phyloP scores from a whole-genome alignment of 2,113 vertebrate species.

The Ailurus styani region DNA sequence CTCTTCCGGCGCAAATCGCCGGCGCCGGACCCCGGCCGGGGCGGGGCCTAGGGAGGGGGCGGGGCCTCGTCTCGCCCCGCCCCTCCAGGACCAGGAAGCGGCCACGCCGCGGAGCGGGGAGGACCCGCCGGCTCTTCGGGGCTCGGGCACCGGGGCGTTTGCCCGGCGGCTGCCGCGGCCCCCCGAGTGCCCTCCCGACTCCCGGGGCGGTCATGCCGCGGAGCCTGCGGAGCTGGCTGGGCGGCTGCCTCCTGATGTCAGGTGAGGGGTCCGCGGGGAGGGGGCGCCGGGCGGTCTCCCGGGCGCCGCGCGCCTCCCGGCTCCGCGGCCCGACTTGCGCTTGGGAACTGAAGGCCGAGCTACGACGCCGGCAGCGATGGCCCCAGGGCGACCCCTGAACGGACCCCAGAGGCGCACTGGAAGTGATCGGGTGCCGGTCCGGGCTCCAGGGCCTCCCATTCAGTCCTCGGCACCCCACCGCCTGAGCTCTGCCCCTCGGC shows the following conservation, averaged over 20 bases:
- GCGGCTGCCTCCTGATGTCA: slow-evolving; percentile 57
- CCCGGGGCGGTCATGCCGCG: slow-evolving; percentile 19
- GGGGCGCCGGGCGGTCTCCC: too few species aligned
- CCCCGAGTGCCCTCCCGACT: neutral
- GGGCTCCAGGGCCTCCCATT: neutral
- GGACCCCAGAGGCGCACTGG: neutral
- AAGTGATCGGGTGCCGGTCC: neutral
- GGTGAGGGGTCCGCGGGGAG: slow-evolving; percentile 45
- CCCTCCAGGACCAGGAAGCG: slow-evolving; percentile 29
- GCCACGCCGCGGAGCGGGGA: fast-evolving
- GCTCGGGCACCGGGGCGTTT: neutral
- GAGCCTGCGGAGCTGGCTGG: slow-evolving; percentile 32
- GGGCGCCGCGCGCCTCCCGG: neutral
- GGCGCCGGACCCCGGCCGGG: neutral
- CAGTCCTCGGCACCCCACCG: neutral
- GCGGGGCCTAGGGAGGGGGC: fast-evolving
- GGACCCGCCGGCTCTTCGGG: neutral
- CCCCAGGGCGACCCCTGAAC: neutral
- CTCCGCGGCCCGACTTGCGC: fast-evolving
- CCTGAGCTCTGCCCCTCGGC: neutral
- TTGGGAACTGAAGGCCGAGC: neutral
- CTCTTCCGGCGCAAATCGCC: too few species aligned
- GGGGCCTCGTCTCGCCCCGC: fast-evolving
- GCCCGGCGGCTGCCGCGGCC: neutral
- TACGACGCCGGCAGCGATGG: neutral